A percentile compares a stretch with the other conserved stretches of the same genome.
These are phyloP conservation scores for Cyclina sinensis DNA, from an alignment of 1,140 invertebrate genomes.

Conservation along the genomic window DNA sequence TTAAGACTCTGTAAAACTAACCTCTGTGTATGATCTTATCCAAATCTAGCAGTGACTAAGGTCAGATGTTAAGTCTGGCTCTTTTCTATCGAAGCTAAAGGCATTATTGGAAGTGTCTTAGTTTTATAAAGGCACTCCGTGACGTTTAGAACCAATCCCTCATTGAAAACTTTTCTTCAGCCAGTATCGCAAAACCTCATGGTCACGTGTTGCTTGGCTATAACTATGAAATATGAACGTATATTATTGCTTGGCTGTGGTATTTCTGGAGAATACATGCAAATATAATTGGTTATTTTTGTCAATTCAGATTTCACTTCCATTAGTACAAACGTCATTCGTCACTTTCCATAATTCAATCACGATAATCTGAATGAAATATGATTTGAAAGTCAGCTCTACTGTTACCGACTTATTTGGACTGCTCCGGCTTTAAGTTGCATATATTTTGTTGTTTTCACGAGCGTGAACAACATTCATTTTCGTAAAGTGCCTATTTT, in stretches of 20 bases:
- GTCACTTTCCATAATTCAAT: not conserved
- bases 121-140: not conserved
- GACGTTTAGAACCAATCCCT: constrained; percentile 17
- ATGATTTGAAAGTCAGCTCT: not conserved
- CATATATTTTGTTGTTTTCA: not conserved
- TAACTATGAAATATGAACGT: not conserved
- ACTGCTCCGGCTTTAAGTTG: not conserved
- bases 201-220: not conserved
- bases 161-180: not conserved
- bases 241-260: not conserved
- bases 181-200: not conserved
- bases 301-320: not conserved
- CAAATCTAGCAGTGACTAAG: not conserved
- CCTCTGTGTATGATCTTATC: not conserved
- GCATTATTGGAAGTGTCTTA: constrained; percentile 13
- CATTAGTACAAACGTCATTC: constrained; percentile 16
- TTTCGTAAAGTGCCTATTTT: no score
- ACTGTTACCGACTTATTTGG: not conserved
- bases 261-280: not conserved
- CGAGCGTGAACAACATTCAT: not conserved
- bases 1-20: not conserved
- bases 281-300: not conserved
- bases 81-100: not conserved
- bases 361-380: not conserved
- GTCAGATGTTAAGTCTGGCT: constrained; percentile 5